phyloP scores from a whole-genome alignment of 2,113 vertebrate genomes.

The Crotalus tigris region DNA sequence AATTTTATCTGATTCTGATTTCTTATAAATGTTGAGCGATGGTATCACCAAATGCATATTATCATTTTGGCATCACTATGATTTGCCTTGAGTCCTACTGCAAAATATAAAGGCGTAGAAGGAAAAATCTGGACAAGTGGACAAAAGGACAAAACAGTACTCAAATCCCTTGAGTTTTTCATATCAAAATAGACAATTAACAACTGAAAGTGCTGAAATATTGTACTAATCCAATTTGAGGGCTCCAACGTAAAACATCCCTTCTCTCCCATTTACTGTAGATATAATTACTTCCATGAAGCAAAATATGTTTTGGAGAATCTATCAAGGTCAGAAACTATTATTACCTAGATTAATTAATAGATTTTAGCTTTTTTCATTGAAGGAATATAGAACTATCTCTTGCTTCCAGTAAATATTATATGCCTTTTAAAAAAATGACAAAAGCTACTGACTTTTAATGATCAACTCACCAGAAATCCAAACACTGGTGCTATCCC shows the following conservation, averaged over 20 bases:
- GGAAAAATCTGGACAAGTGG: neutral
- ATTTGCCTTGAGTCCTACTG: neutral
- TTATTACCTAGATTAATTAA: neutral
- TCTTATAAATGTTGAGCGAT: neutral
- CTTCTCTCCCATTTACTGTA: neutral
- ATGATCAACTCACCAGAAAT: neutral
- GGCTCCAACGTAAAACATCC: neutral
- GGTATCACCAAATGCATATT: neutral
- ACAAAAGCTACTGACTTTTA: neutral
- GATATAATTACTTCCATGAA: neutral
- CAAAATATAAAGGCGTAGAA: neutral
- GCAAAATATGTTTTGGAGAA: neutral
- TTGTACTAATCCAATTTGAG: neutral
- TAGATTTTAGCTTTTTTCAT: neutral
- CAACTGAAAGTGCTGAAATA: neutral
- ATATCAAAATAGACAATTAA: neutral
- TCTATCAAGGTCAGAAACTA: neutral
- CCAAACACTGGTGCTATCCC: slow-evolving; percentile 15
- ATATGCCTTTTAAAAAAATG: neutral
- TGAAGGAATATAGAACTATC: neutral
- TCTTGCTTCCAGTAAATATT: neutral
- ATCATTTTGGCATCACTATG: neutral
- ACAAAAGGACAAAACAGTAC: neutral
- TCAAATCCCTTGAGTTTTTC: neutral
- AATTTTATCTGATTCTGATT: neutral